A percentile compares a stretch with the other conserved stretches of the same genome.
These are phyloP conservation scores for Eugnorisma glareosa DNA, from an alignment of 2,888 invertebrate genomes.

Conservation along the genomic window DNA sequence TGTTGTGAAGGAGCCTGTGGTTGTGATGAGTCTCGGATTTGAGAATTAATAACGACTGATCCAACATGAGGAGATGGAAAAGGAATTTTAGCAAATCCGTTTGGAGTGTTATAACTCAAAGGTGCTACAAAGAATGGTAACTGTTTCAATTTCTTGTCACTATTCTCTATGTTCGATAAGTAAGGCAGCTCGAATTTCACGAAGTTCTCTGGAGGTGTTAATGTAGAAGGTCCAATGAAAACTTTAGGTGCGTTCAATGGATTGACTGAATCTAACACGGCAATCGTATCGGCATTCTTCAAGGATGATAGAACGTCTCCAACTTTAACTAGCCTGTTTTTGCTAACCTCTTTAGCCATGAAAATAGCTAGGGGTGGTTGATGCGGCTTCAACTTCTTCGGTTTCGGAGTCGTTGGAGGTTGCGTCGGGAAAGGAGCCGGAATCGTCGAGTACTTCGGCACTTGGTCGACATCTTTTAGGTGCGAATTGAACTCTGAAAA, in stretches of 20 bases:
- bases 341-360: conserved; percentile 90
- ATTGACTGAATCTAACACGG: conserved; percentile 94
- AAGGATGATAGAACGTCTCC: conserved; percentile 93
- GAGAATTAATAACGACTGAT: conserved; percentile 94
- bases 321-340: conserved; percentile 90
- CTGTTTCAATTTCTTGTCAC: conserved; percentile 93
- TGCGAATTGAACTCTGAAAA: conserved; percentile 82
- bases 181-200: conserved; percentile 96
- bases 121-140: conserved; percentile 96
- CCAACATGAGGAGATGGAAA: conserved; percentile 96
- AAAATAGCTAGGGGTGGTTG: conserved; percentile 96
- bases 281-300: conserved; percentile 93
- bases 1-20: conserved; percentile 66
- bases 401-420: conserved; percentile 84
- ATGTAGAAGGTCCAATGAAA: conserved; percentile 95
- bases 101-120: conserved; percentile 95
- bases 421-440: conserved; percentile 83
- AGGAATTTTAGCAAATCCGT: conserved; percentile 96
- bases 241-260: conserved; percentile 93
- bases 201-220: conserved; percentile 93
- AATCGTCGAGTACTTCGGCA: conserved; percentile 83
- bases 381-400: conserved; percentile 93
- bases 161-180: conserved; percentile 93
- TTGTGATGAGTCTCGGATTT: conserved; percentile 78
- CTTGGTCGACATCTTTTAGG: conserved; percentile 76